Percentiles rank a stretch among this genome's conserved stretches.
Conservation (phyloP, 2,113 vertebrate species). For the Passer montanus region DNA sequence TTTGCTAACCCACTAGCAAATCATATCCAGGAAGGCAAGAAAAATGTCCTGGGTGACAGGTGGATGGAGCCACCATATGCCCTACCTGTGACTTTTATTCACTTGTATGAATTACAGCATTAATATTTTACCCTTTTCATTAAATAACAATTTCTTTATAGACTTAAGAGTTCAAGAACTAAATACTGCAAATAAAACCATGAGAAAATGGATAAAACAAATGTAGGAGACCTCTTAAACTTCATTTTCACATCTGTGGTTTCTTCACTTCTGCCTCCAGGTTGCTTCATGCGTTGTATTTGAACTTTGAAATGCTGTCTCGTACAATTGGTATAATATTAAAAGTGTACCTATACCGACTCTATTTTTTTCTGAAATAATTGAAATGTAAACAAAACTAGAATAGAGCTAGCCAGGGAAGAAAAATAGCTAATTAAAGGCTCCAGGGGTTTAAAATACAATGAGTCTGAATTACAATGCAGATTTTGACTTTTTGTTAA, state of each 20-base stretch:
- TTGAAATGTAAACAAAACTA: slow-evolving; percentile 31
- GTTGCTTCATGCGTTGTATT: background rate
- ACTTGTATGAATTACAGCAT: background rate
- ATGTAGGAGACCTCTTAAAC: background rate
- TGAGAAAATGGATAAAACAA: background rate
- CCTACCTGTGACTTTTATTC: background rate
- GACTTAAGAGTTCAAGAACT: background rate
- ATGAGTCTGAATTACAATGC: slow-evolving; percentile 17
- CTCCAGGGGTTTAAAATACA: slow-evolving; percentile 25
- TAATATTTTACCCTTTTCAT: background rate
- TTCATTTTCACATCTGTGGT: background rate
- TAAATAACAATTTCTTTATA: background rate
- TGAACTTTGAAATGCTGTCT: background rate
- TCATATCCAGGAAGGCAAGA: background rate
- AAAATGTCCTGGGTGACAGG: background rate
- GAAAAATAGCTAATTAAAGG: slow-evolving; percentile 41
- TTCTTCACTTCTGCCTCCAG: background rate
- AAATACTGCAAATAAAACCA: background rate
- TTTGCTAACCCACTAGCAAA: background rate
- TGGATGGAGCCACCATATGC: background rate
- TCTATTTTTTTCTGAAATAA: background rate
- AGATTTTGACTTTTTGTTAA: slow-evolving; percentile 52
- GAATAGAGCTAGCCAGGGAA: background rate
- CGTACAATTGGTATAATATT: background rate
- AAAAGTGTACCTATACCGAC: background rate